phyloP scores from a whole-genome alignment of 2,797 vertebrate genomes.

The Diplodus puntazzo region DNA sequence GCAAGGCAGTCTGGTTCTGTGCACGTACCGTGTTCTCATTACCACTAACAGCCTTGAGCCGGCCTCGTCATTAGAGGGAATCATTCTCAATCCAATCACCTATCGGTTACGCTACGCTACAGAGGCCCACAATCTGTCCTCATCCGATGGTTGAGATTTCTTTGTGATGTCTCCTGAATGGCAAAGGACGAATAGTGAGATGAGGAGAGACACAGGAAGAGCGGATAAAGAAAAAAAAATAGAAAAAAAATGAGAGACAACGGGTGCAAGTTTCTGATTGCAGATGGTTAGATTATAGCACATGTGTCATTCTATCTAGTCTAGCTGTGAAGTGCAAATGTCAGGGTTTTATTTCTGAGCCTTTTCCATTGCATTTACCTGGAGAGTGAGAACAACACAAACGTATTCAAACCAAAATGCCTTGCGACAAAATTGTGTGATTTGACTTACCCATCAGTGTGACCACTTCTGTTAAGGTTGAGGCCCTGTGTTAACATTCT shows the following conservation, averaged over 20 bases:
- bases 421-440: neutral
- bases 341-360: neutral
- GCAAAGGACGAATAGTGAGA: constrained; percentile 61
- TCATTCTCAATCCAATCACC: constrained; percentile 84
- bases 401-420: neutral
- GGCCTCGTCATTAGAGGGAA: constrained; percentile 83
- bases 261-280: neutral
- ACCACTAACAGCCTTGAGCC: constrained; percentile 83
- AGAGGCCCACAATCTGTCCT: constrained; percentile 77
- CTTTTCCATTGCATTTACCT: neutral
- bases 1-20: constrained; percentile 62
- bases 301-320: neutral
- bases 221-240: neutral
- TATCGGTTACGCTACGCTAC: constrained; percentile 79
- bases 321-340: neutral
- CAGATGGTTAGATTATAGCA: constrained; percentile 12
- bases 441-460: neutral
- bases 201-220: constrained; percentile 20
- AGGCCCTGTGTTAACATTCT: too few relatives aligned
- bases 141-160: constrained; percentile 70
- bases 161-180: constrained; percentile 72
- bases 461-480: neutral
- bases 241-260: neutral
- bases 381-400: neutral
- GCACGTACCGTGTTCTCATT: constrained; percentile 83